Evolutionary conservation across 2,113 vertebrate genomes (phyloP).

Genomic region (Tragelaphus strepsiceros): DNA sequence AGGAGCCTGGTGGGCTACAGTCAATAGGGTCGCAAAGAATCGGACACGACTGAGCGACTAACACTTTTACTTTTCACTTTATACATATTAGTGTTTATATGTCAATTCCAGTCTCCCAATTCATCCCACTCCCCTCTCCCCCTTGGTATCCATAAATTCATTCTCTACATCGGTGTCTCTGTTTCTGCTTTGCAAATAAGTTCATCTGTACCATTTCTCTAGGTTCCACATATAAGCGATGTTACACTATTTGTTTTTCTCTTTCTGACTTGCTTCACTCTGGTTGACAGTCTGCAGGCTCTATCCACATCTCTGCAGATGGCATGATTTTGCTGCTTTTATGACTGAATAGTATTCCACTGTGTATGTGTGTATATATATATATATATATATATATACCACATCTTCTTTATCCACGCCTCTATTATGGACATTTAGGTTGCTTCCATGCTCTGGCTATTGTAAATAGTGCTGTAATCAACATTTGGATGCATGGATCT

Average conservation of each 20-base stretch:
- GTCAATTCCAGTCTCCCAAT: not conserved
- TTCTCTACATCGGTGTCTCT: not conserved
- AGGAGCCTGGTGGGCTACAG: not conserved
- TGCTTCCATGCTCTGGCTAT: not conserved
- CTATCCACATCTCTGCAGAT: not conserved
- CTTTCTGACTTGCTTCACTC: not conserved
- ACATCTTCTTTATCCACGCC: not conserved
- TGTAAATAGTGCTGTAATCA: not conserved
- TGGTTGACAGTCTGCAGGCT: not conserved
- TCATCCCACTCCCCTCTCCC: not conserved
- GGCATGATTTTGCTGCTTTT: not conserved
- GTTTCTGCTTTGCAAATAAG: not conserved
- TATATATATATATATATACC: not conserved
- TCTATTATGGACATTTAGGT: not conserved
- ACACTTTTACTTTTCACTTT: not conserved
- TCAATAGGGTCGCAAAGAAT: not conserved
- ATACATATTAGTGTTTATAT: not conserved
- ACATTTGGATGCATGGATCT: not conserved
- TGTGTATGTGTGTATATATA: too few species aligned
- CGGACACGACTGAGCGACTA: fast-evolving
- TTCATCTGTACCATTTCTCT: not conserved
- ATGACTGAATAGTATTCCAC: not conserved
- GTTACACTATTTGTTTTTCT: not conserved
- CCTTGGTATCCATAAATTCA: not conserved
- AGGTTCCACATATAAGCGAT: not conserved